phyloP scores from a whole-genome alignment of 2,113 vertebrate genomes.

The Melanotaenia duboulayi region DNA sequence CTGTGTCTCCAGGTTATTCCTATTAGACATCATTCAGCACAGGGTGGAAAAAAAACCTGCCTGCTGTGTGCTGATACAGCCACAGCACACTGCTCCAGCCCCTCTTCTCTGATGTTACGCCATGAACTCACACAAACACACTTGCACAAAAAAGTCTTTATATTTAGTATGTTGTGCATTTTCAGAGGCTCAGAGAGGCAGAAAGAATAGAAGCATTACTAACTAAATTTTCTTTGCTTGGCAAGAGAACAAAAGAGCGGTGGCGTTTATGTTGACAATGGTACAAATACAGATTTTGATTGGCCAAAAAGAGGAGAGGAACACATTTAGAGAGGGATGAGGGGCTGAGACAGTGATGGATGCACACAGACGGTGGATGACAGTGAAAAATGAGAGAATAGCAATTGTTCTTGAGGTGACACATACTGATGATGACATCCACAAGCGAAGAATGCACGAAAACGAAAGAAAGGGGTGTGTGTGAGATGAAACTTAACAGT shows the following conservation, averaged over 20 bases:
- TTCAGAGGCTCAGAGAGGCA: constrained; percentile 11
- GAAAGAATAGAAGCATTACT: constrained; percentile 17
- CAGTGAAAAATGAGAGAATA: constrained; percentile 69
- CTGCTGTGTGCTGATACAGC: constrained; percentile 68
- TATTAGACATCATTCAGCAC: constrained; percentile 62
- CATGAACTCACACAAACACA: constrained; percentile 35
- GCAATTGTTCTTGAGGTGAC: constrained; percentile 61
- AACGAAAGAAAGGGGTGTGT: constrained; percentile 2
- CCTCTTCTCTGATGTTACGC: constrained; percentile 46
- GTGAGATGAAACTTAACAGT: constrained; percentile 15
- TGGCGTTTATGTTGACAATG: constrained; percentile 12
- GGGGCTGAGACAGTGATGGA: constrained; percentile 61
- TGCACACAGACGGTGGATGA: constrained; percentile 49
- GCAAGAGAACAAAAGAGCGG: constrained; percentile 21
- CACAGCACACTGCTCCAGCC: constrained; percentile 39
- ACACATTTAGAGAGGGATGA: constrained; percentile 7
- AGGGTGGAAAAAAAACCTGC: constrained; percentile 58
- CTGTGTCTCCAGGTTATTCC: constrained; percentile 53
- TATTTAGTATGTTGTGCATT: constrained; percentile 16
- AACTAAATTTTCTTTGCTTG: constrained; percentile 19
- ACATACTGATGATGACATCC: constrained; percentile 44
- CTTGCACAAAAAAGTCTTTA: constrained; percentile 20
- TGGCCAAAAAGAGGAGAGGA: constrained; percentile 9
- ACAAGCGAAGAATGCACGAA: constrained; percentile 25
- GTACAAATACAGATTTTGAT: constrained; percentile 28